Evolutionary conservation across 2,797 vertebrate species (phyloP).

Genomic region (Lithobates pipiens): DNA sequence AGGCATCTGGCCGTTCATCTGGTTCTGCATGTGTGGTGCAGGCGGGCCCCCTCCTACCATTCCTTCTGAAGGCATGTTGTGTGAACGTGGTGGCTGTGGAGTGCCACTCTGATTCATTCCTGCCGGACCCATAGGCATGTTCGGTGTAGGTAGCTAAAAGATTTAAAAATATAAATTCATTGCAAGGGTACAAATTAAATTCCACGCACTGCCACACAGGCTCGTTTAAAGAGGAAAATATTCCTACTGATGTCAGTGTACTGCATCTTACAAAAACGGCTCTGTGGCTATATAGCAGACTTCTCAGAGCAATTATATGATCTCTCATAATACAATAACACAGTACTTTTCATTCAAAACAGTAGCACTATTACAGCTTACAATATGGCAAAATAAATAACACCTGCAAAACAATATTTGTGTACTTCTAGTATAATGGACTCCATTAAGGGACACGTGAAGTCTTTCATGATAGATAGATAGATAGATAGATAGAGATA

Average conservation of each 20-base stretch:
- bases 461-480: no score
- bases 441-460: no score
- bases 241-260: background rate
- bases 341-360: no score
- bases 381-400: no score
- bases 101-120: constrained; percentile 94
- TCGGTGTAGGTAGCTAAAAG: constrained; percentile 95
- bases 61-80: constrained; percentile 94
- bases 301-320: no score
- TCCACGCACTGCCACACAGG: background rate
- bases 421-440: no score
- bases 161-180: constrained; percentile 8
- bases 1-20: constrained; percentile 99
- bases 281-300: no score
- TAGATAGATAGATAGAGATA: no score
- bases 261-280: background rate
- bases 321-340: background rate
- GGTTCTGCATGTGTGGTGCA: constrained; percentile 97
- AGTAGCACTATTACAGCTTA: no score
- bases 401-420: no score
- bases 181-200: background rate
- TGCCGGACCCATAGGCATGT: constrained; percentile 96
- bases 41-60: constrained; percentile 93
- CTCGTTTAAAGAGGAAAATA: background rate
- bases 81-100: constrained; percentile 90